Evolutionary conservation across 2,797 vertebrate species (phyloP).

Genomic region (Brachyalestes nurse): DNA sequence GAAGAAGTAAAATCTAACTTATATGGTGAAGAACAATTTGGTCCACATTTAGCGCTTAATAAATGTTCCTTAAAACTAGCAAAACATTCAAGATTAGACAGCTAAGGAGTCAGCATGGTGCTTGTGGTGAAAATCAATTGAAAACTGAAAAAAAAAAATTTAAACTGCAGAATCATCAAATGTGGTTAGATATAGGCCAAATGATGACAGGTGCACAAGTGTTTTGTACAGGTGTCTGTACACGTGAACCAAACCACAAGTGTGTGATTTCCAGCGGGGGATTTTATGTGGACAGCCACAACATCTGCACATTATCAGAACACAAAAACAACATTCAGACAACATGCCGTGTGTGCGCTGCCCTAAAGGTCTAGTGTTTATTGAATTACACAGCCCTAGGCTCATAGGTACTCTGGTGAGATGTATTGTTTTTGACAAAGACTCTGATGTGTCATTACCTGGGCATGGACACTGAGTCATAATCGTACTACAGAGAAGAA

Average conservation of each 20-base stretch:
- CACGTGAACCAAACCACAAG: slow-evolving; percentile 20
- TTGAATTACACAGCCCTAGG: not conserved
- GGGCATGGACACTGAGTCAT: slow-evolving; percentile 27
- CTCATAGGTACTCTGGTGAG: not conserved
- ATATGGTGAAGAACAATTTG: too few relatives aligned
- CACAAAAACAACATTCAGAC: not conserved
- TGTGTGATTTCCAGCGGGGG: slow-evolving; percentile 53
- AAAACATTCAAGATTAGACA: too few relatives aligned
- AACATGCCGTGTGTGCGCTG: slow-evolving; percentile 1
- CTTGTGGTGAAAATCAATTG: not conserved
- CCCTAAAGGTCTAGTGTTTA: not conserved
- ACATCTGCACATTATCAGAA: slow-evolving; percentile 29
- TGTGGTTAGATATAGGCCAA: slow-evolving; percentile 39
- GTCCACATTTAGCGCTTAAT: too few relatives aligned
- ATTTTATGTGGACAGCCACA: slow-evolving; percentile 47
- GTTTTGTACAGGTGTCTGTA: slow-evolving; percentile 26
- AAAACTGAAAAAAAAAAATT: not conserved
- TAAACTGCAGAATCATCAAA: slow-evolving; percentile 37
- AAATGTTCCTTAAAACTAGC: too few relatives aligned
- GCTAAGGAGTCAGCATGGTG: too few relatives aligned
- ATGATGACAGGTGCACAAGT: slow-evolving; percentile 38
- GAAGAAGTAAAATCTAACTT: too few relatives aligned
- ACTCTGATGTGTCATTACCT: not conserved
- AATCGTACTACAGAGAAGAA: slow-evolving; percentile 35
- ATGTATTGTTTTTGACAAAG: slow-evolving; percentile 3